These are phyloP conservation scores for Pseudomyrmex sp. DNA, from an alignment of 1,140 invertebrate species.

Conservation along the genomic window DNA sequence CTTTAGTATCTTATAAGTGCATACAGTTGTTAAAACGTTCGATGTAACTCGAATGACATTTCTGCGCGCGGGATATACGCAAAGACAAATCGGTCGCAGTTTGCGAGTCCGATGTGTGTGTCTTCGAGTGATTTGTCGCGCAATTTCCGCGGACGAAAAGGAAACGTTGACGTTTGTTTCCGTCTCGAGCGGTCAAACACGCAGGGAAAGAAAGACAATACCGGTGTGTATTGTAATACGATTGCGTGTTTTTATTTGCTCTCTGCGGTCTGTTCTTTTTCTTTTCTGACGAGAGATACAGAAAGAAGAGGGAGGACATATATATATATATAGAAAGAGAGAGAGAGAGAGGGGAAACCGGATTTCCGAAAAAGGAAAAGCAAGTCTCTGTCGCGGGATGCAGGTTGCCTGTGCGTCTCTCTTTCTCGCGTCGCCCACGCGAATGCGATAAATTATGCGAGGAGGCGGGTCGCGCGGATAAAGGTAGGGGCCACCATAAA, in stretches of 20 bases:
- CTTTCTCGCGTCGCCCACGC: conserved; percentile 70
- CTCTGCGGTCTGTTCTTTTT: background rate
- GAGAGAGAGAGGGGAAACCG: conserved; percentile 71
- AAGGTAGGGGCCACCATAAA: conserved; percentile 68
- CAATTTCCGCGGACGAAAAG: background rate
- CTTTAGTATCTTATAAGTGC: background rate
- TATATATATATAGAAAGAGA: background rate
- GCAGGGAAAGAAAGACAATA: conserved; percentile 1
- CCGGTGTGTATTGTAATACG: conserved; percentile 1
- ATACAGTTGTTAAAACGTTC: too few relatives aligned
- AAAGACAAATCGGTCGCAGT: background rate
- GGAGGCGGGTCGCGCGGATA: conserved; percentile 62
- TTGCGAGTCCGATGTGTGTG: background rate
- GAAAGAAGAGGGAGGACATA: conserved; percentile 63
- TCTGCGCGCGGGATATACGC: too few relatives aligned
- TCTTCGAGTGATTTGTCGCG: background rate
- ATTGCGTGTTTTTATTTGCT: conserved; percentile 20
- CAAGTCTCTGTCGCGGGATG: conserved; percentile 65
- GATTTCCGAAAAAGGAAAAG: conserved; percentile 83
- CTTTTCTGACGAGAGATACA: background rate
- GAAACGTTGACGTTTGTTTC: conserved; percentile 1
- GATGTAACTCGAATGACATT: too few relatives aligned
- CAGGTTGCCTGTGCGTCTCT: conserved; percentile 73
- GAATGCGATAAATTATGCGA: conserved; percentile 75
- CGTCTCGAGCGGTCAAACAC: background rate